Evolutionary conservation across 2,888 invertebrate species (phyloP).

Genomic region (Scaeva pyrastri): DNA sequence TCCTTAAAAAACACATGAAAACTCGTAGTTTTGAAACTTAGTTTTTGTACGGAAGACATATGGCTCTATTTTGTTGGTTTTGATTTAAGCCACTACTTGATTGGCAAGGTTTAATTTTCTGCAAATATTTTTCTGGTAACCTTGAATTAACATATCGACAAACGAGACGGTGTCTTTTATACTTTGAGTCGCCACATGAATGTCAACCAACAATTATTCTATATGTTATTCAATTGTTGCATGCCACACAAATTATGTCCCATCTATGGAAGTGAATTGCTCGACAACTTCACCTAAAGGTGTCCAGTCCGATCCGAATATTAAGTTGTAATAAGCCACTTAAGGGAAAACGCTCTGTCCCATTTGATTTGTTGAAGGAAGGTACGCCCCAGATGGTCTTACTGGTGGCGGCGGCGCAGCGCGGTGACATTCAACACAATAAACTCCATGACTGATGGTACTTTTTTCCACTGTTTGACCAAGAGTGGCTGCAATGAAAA

Average conservation of each 20-base stretch:
- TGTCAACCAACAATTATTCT: conserved; percentile 14
- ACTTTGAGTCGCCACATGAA: not conserved
- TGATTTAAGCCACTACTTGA: no score
- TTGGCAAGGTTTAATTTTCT: not conserved
- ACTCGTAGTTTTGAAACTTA: no score
- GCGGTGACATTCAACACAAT: conserved; percentile 20
- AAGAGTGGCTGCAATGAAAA: not conserved
- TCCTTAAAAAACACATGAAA: no score
- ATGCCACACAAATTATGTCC: conserved; percentile 49
- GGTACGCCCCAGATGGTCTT: conserved; percentile 51
- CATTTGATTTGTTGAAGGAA: conserved; percentile 14
- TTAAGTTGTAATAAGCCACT: conserved; percentile 66
- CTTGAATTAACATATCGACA: conserved; percentile 12
- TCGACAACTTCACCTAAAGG: conserved; percentile 58
- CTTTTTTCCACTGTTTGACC: conserved; percentile 52
- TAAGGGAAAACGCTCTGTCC: conserved; percentile 44
- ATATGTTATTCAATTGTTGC: conserved; percentile 48
- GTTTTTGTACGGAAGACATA: no score
- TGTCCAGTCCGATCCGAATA: conserved; percentile 45
- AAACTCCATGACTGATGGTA: conserved; percentile 27
- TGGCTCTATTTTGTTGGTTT: no score
- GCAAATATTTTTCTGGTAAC: not conserved
- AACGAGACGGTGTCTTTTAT: not conserved
- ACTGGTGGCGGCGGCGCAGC: not conserved
- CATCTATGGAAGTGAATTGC: conserved; percentile 58